phyloP scores from a whole-genome alignment of 2,113 vertebrate genomes.

The Centrocercus urophasianus region DNA sequence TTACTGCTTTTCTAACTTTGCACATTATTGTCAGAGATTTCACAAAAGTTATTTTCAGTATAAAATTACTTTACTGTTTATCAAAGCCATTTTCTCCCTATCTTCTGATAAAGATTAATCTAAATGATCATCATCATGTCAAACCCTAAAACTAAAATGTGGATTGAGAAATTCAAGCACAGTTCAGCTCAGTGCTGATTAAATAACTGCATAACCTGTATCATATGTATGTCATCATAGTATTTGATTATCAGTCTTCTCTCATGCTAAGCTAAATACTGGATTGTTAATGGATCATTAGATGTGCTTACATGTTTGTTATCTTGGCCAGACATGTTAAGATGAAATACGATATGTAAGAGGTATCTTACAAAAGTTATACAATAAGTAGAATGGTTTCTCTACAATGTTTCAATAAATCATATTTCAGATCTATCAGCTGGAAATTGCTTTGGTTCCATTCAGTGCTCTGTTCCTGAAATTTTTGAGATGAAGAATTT shows the following conservation, averaged over 20 bases:
- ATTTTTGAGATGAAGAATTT: conserved; percentile 4
- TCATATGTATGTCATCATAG: neutral
- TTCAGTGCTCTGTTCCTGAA: neutral
- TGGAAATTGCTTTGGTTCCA: neutral
- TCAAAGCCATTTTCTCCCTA: neutral
- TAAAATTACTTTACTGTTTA: neutral
- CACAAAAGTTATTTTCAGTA: neutral
- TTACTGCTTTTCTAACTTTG: neutral
- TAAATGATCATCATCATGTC: neutral
- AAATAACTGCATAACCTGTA: neutral
- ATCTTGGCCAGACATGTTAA: neutral
- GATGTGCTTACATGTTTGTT: neutral
- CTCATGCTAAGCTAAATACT: neutral
- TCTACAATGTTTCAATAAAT: neutral
- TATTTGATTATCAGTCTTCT: neutral
- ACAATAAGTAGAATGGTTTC: neutral
- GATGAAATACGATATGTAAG: neutral
- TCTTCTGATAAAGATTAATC: neutral
- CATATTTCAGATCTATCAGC: neutral
- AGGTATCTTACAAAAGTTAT: neutral
- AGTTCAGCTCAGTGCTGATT: neutral
- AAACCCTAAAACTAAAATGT: neutral
- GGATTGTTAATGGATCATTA: neutral
- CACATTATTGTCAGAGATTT: neutral
- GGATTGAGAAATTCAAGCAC: neutral